phyloP scores from a whole-genome alignment of 2,888 invertebrate genomes.

The Coecobrya sp. region DNA sequence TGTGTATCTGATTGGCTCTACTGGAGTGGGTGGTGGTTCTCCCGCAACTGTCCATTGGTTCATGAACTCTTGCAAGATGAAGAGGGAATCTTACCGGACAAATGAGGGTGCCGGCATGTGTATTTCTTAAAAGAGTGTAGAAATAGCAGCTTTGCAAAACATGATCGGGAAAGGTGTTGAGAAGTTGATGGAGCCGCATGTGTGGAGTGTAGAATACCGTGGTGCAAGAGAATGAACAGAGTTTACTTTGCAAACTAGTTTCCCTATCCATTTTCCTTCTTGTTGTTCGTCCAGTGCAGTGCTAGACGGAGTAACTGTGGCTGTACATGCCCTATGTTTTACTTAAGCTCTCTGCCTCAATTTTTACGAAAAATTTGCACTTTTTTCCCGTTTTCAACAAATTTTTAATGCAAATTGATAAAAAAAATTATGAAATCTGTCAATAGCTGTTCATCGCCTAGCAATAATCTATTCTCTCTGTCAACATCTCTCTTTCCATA shows the following conservation, averaged over 20 bases:
- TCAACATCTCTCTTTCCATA: too few species aligned
- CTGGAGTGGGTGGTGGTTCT: conserved; percentile 43
- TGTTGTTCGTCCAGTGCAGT: conserved; percentile 55
- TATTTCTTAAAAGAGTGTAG: conserved; percentile 28
- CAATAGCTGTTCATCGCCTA: too few species aligned
- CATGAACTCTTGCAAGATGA: conserved; percentile 27
- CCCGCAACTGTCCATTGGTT: conserved; percentile 1
- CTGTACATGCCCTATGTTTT: not conserved
- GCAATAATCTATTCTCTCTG: too few species aligned
- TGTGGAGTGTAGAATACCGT: conserved; percentile 13
- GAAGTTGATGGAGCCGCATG: conserved; percentile 28
- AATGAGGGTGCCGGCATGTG: conserved; percentile 62
- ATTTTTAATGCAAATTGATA: too few species aligned
- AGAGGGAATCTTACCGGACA: conserved; percentile 57
- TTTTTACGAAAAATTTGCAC: not conserved
- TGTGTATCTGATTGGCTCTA: not conserved
- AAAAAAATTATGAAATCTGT: too few species aligned
- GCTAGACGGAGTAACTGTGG: conserved; percentile 73
- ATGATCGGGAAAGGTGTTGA: not conserved
- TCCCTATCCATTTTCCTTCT: conserved; percentile 48
- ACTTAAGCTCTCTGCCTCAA: not conserved
- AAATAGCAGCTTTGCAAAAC: not conserved
- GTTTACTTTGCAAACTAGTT: conserved; percentile 33
- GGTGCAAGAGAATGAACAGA: not conserved
- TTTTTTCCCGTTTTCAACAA: not conserved